A percentile compares a stretch with the other conserved stretches of the same genome.
Conservation (phyloP, 1,140 invertebrate genomes). For the Drosophila truncata region DNA sequence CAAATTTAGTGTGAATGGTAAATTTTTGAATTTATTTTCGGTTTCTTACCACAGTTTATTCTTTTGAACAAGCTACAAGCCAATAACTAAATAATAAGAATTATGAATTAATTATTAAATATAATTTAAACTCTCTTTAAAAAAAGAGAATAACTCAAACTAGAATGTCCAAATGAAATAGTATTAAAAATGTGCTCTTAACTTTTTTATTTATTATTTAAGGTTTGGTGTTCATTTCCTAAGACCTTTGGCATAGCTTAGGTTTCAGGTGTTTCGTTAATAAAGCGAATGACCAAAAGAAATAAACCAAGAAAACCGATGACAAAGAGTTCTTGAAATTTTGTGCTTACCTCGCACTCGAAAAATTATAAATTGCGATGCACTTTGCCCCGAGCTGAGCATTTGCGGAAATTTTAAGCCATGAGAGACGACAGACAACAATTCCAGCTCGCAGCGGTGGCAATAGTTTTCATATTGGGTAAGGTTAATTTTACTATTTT, state of each 20-base stretch:
- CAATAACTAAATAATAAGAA: background rate
- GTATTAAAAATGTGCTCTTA: too few relatives aligned
- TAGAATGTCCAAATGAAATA: background rate
- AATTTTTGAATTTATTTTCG: background rate
- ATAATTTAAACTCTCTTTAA: background rate
- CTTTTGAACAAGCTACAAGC: background rate
- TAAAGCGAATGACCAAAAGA: slow-evolving; percentile 24
- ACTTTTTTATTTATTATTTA: background rate
- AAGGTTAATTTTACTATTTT: slow-evolving; percentile 26
- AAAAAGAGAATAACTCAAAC: background rate
- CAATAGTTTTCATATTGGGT: slow-evolving; percentile 67
- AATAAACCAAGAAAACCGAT: slow-evolving; percentile 13
- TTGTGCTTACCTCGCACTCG: slow-evolving; percentile 62
- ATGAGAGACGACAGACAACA: slow-evolving; percentile 50
- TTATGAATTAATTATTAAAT: background rate
- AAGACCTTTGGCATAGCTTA: slow-evolving; percentile 33
- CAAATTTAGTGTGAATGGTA: background rate
- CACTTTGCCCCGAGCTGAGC: slow-evolving; percentile 36
- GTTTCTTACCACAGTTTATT: background rate
- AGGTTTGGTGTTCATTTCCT: background rate
- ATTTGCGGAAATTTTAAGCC: slow-evolving; percentile 53
- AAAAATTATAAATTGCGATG: slow-evolving; percentile 61
- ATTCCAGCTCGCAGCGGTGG: slow-evolving; percentile 37
- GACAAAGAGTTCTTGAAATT: slow-evolving; percentile 55
- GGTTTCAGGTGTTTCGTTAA: slow-evolving; percentile 42